A percentile compares a stretch with the other conserved stretches of the same genome.
Conservation (phyloP, 2,797 vertebrate genomes). For the Hippocampus kuda region DNA sequence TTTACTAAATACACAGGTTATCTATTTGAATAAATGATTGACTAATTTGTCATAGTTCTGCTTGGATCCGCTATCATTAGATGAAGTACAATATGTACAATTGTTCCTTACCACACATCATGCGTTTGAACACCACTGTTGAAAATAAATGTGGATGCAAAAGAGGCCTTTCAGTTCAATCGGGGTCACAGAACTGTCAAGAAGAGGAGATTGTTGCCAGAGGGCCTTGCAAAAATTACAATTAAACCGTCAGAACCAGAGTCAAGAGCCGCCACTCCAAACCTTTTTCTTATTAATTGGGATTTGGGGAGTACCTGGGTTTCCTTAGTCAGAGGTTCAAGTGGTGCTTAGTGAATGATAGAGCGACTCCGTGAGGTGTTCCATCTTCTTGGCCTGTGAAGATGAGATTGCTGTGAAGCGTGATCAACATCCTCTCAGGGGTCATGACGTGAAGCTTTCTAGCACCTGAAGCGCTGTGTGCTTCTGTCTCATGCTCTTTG, state of each 20-base stretch:
- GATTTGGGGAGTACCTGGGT: conserved; percentile 71
- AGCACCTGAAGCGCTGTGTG: conserved; percentile 37
- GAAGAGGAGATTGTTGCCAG: conserved; percentile 62
- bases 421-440: conserved; percentile 69
- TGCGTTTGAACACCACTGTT: conserved; percentile 28
- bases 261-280: conserved; percentile 71
- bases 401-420: conserved; percentile 69
- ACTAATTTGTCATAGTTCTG: neutral
- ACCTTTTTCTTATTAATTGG: conserved; percentile 72
- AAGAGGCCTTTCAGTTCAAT: conserved; percentile 56
- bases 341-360: conserved; percentile 68
- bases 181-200: conserved; percentile 56
- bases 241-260: conserved; percentile 69
- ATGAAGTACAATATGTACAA: neutral
- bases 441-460: conserved; percentile 51
- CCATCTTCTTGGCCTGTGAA: conserved; percentile 48
- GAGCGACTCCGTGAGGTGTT: conserved; percentile 56
- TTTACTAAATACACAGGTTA: too few relatives aligned
- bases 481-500: conserved; percentile 46
- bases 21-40: too few relatives aligned
- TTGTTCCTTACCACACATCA: conserved; percentile 10
- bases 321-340: conserved; percentile 68
- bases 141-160: conserved; percentile 56
- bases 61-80: too few relatives aligned
- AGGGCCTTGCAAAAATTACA: conserved; percentile 66